These are phyloP conservation scores for Melanotaenia boesemani DNA, from an alignment of 2,797 vertebrate genomes.

Conservation along the genomic window DNA sequence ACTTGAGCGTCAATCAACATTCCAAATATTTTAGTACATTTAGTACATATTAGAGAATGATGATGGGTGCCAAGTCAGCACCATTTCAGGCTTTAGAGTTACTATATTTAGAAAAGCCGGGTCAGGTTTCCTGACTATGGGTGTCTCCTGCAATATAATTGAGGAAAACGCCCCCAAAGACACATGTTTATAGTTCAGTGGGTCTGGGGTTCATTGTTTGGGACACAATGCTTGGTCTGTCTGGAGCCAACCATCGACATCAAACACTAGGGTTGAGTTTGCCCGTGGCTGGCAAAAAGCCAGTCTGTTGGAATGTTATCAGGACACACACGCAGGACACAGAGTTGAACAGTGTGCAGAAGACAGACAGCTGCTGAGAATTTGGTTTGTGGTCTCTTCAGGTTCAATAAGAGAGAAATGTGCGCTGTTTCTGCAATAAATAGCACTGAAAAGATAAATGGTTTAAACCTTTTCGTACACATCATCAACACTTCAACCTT, in stretches of 20 bases:
- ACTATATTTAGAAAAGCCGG: constrained; percentile 82
- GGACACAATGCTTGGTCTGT: constrained; percentile 88
- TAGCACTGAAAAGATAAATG: neutral
- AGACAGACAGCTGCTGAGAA: constrained; percentile 29
- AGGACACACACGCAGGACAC: constrained; percentile 48
- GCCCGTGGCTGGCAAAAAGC: constrained; percentile 79
- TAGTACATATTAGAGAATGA: constrained; percentile 34
- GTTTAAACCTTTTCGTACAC: constrained; percentile 1
- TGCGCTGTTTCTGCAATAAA: constrained; percentile 25
- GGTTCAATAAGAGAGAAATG: constrained; percentile 25
- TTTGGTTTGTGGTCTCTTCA: constrained; percentile 17
- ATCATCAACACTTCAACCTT: neutral
- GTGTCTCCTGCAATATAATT: constrained; percentile 83
- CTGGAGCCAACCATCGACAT: constrained; percentile 86
- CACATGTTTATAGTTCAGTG: constrained; percentile 86
- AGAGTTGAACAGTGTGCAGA: constrained; percentile 64
- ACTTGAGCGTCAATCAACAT: constrained; percentile 38
- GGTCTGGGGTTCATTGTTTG: constrained; percentile 88
- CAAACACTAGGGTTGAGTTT: constrained; percentile 81
- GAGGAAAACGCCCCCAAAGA: constrained; percentile 84
- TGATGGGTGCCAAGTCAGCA: constrained; percentile 77
- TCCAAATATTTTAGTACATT: constrained; percentile 48
- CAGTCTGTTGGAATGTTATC: constrained; percentile 76
- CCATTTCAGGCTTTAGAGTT: constrained; percentile 63
- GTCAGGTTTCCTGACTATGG: constrained; percentile 85